phyloP scores from a whole-genome alignment of 2,113 vertebrate species.

The Grammomys dolichurus region DNA sequence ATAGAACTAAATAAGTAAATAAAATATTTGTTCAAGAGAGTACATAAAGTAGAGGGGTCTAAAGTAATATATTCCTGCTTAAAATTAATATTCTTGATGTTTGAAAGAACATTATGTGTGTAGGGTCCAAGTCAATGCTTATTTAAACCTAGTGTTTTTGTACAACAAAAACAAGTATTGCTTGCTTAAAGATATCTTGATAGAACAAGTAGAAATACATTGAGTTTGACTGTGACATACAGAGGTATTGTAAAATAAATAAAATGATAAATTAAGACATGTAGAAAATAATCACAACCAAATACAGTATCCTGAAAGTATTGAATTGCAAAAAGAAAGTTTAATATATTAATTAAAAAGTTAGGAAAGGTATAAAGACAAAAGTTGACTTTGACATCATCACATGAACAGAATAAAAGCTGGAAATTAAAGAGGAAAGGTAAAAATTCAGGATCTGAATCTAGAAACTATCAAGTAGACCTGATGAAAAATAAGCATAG shows the following conservation, averaged over 20 bases:
- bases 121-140: not conserved
- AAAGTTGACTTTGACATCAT: not conserved
- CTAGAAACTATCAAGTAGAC: not conserved
- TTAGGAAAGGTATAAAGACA: not conserved
- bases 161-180: constrained; percentile 24
- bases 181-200: constrained; percentile 32
- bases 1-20: not conserved
- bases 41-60: not conserved
- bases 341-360: not conserved
- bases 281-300: not conserved
- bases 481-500: not conserved
- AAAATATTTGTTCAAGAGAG: not conserved
- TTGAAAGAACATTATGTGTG: not conserved
- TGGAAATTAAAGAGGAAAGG: not conserved
- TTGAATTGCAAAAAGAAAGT: not conserved
- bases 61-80: not conserved
- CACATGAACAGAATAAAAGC: not conserved
- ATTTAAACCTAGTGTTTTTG: not conserved
- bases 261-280: not conserved
- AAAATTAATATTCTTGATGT: not conserved
- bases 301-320: not conserved
- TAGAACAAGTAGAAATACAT: constrained; percentile 12
- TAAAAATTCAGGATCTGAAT: not conserved
- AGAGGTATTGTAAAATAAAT: not conserved
- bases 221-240: not conserved